These are phyloP conservation scores for Drosophila gunungcola DNA, from an alignment of 1,140 invertebrate species.

Conservation along the genomic window DNA sequence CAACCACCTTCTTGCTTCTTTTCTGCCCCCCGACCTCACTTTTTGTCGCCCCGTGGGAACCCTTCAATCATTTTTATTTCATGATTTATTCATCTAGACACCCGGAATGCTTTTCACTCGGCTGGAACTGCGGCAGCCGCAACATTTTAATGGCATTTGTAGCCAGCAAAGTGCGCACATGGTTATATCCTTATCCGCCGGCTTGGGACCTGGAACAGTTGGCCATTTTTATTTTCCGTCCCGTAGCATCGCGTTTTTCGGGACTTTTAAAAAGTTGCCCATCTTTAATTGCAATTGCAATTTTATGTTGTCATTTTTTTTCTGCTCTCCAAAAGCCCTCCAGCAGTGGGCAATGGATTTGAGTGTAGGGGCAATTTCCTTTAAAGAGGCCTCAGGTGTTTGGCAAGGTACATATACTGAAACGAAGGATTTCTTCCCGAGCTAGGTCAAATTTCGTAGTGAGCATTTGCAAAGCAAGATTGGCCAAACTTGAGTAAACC, in stretches of 20 bases:
- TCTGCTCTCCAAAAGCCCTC: not conserved
- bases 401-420: not conserved
- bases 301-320: constrained; percentile 29
- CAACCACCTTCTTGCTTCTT: not conserved
- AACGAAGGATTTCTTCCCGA: not conserved
- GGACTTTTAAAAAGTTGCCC: constrained; percentile 9
- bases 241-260: constrained; percentile 6
- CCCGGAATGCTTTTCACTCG: constrained; percentile 57
- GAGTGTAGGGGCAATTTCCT: not conserved
- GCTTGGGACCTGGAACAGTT: constrained; percentile 10
- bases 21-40: not conserved
- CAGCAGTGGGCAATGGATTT: constrained; percentile 1
- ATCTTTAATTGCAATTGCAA: constrained; percentile 54
- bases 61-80: constrained; percentile 79
- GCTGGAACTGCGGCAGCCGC: constrained; percentile 60
- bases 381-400: constrained; percentile 21
- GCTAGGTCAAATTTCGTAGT: not conserved
- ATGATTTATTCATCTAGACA: constrained; percentile 74
- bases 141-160: constrained; percentile 73
- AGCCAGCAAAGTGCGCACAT: constrained; percentile 33
- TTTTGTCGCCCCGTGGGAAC: constrained; percentile 4
- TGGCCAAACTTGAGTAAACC: not conserved
- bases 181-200: constrained; percentile 35
- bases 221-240: constrained; percentile 25
- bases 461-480: not conserved